These are phyloP conservation scores for Phalacrocorax pelagicus DNA, from an alignment of 2,113 vertebrate genomes.

Conservation along the genomic window DNA sequence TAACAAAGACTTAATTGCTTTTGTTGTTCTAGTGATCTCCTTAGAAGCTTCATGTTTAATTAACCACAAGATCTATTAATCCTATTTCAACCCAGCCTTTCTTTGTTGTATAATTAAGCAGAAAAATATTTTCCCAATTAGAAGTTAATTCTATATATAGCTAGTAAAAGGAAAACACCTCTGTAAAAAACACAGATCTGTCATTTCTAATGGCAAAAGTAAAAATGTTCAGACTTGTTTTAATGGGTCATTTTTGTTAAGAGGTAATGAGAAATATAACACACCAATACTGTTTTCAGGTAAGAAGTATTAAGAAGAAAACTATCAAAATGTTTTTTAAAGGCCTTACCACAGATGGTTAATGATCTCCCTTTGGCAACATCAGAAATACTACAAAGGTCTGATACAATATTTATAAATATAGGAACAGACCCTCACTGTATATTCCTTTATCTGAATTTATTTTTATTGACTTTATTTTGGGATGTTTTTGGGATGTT, in stretches of 20 bases:
- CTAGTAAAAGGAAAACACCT: neutral
- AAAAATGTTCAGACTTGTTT: neutral
- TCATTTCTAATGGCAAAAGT: neutral
- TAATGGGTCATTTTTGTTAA: neutral
- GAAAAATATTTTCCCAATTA: conserved; percentile 49
- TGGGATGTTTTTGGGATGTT: neutral
- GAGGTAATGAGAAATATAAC: neutral
- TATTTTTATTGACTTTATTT: neutral
- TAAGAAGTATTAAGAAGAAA: neutral
- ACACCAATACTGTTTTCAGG: neutral
- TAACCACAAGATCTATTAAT: conserved; percentile 64
- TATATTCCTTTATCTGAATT: neutral
- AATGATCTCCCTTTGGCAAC: neutral
- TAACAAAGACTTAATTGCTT: conserved; percentile 67
- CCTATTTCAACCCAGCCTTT: conserved; percentile 47
- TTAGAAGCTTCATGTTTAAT: conserved; percentile 67
- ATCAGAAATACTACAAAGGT: neutral
- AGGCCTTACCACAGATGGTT: neutral
- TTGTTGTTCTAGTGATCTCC: conserved; percentile 53
- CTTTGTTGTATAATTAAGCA: conserved; percentile 67
- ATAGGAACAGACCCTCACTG: neutral
- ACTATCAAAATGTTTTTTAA: neutral
- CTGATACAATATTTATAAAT: neutral
- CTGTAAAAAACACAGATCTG: neutral
- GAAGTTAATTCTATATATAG: neutral